Base-by-base conservation (phyloP, 2,797 vertebrate species). In the Sebastiscus tertius region DNA sequence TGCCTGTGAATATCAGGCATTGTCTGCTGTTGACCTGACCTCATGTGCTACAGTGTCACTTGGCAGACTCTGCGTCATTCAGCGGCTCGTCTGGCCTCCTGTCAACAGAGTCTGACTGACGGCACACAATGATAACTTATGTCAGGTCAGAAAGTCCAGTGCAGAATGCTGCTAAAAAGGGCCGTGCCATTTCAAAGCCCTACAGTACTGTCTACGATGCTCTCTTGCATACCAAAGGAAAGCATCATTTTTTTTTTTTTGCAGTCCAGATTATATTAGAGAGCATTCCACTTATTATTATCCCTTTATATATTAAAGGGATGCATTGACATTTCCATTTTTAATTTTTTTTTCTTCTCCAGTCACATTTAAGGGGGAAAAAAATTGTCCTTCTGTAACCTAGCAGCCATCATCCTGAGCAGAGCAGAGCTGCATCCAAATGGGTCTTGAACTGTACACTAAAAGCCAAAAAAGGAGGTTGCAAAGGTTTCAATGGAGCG, bases 41-140 rank as follows among this genome's bases (percentile, higher is more conserved):
- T 82, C 52, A 3, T 39, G 39, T 64, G 56, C 36, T 42, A 39
- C 56, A 36, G 59, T 68, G 71, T 81, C 68, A 39, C 68, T 69
- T 11, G 8, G 27, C 84, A 82, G 22, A 90, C 90, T 89, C 78
- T 6, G 86, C 65, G 84, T 95, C 93, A 92, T 93, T 84, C 87
- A 79, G 86, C 27, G 73, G 69, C 75, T 73, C 22, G 0, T 42
- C 27, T 20, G 55, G 24, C 87, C 82, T 80, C 89, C 83, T 54
- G 75, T 93, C 91, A 75, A 83, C 91, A 85, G 64, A 91, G 86
- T 80, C 85, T 33, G 69, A 69, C 59, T 8, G 58, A 75, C 29
- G 10, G 6, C 72, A 61, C 36, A 36, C 11, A 33, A 27, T 16
- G 8, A 71, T 2, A 0, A 55, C 22, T 29, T 27, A 24, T 36